Base-by-base conservation (phyloP, 1,140 invertebrate species). In the Leptestheria dahalacensis region DNA sequence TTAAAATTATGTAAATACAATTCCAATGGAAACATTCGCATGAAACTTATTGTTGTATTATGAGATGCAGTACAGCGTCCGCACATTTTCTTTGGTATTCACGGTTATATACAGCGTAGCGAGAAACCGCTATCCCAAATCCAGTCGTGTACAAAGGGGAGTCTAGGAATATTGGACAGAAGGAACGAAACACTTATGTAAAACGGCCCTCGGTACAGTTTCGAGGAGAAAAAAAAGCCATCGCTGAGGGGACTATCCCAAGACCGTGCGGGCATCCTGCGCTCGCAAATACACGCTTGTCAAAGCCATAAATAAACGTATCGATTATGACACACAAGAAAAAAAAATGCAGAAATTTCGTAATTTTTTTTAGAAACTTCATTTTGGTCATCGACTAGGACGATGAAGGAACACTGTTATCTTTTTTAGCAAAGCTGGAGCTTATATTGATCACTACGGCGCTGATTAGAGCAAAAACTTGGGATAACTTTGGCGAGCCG, bases 1-100 rank as follows among this genome's bases (percentile, higher is more conserved):
- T 41, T 41, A 41, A 41, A 33, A 50, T 60, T 26, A 28, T 24
- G 28, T 28, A 60, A 29, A 50, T 51, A 51, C 21, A 51, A 21
- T 60, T 15, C 41, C 20, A 20, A 52, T 29, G n/a, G 6, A 52
- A 60, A 50, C 10, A 59, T 25, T 48, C 21, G 28, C 52, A 25
- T 20, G 6, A 54, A 54, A 26, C 24, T 26, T 54, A 54, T 26
- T 54, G 24, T 26, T 28, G 29, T n/a, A 25, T 3, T 54, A 23
- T 52, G 23, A 15, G 21, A 24, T 18, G 52, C 52, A 18, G 18
- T 54, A 18, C 18, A 54, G 29, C 25, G 52, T 18, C 20, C 23
- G 52, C 20, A 54, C 29, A 28, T 3, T 28, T 51, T 15, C 29
- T 54, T 24, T 54, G 24, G 25, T 54, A 18, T 24, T 4, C 1